Base-by-base conservation (phyloP, 2,888 invertebrate species). In the Drosophila falleni region DNA sequence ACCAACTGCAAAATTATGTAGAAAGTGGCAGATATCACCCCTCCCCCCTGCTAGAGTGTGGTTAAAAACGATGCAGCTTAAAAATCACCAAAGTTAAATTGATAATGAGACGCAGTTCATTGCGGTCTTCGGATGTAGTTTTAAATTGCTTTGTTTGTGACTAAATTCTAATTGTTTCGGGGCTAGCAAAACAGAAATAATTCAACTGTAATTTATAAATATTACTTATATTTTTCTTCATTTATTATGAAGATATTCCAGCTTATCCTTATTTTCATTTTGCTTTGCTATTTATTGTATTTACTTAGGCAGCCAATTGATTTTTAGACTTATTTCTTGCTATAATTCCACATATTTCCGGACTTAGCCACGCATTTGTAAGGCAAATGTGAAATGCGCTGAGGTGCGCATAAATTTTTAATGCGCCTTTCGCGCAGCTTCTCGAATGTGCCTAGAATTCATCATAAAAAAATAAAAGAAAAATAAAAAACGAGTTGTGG, bases 41-140 rank as follows among this genome's bases (percentile, higher is more conserved):
- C 68, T 10, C 26, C 44, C 35, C 13, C 3, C 16, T 6, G 4
- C 8, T 23, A 31, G 31, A 33, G 58, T 72, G 87, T 58, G 84
- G 68, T 83, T 61, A 71, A 78, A 72, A 81, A 66, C 50, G 56
- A 15, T 50, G 72, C 83, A 73, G 75, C 70, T 80, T 74, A 73
- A 81, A 78, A 89, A 81, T 89, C 89, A 84, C 23, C 80, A 84
- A 74, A 78, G 73, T 87, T 89, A 89, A 90, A 90, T 90, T 84
- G 87, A 81, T 89, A 88, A 87, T 81, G 89, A 90, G 90, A 61
- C 64, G 69, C 82, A 73, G 56, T 55, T 62, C 62, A 33, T 61
- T 73, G 74, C 47, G 62, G 42, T 13, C 11, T 23, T 23, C 23
- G 29, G 29, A 29, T 54, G 37, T 54, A 71, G 58, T 70, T 86